Conservation (phyloP, 2,113 vertebrate genomes). For the Chascanopsetta lugubris region DNA sequence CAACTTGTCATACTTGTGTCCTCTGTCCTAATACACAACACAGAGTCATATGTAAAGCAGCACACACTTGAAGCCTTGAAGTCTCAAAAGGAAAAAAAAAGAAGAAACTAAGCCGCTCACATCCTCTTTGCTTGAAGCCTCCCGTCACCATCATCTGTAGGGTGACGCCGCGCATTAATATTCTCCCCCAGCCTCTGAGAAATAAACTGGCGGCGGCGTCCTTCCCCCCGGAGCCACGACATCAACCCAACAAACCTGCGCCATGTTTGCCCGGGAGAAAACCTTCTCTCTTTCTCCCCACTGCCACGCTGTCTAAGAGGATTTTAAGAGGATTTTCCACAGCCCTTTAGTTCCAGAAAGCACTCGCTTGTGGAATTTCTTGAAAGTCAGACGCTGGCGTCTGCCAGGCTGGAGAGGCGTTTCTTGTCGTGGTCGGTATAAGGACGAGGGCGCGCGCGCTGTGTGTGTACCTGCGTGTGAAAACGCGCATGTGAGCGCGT, state of each 20-base stretch:
- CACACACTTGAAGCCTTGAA: background rate
- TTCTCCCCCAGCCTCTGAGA: constrained; percentile 63
- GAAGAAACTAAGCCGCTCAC: constrained; percentile 24
- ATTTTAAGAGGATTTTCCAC: constrained; percentile 84
- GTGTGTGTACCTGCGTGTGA: background rate
- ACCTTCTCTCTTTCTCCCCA: constrained; percentile 67
- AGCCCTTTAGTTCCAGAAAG: constrained; percentile 83
- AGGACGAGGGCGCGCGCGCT: constrained; percentile 49
- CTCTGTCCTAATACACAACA: constrained; percentile 7
- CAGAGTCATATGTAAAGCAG: constrained; percentile 7
- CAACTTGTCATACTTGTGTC: background rate
- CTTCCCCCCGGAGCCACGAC: constrained; percentile 73
- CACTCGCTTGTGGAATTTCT: constrained; percentile 80
- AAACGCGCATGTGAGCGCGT: constrained; percentile 38
- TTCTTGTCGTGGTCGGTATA: constrained; percentile 42
- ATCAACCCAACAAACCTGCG: constrained; percentile 79
- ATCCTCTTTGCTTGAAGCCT: constrained; percentile 40
- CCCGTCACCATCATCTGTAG: constrained; percentile 30
- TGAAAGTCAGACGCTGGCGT: constrained; percentile 79
- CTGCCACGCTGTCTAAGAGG: constrained; percentile 80
- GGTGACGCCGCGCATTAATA: constrained; percentile 60
- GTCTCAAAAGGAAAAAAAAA: constrained; percentile 13
- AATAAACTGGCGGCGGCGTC: constrained; percentile 69
- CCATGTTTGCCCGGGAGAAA: constrained; percentile 80
- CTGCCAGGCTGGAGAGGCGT: constrained; percentile 56